Percentiles rank a stretch among this genome's conserved stretches.
Conservation (phyloP, 37 sponge, comb jelly and placozoan genomes). For the Corticium candelabrum region DNA sequence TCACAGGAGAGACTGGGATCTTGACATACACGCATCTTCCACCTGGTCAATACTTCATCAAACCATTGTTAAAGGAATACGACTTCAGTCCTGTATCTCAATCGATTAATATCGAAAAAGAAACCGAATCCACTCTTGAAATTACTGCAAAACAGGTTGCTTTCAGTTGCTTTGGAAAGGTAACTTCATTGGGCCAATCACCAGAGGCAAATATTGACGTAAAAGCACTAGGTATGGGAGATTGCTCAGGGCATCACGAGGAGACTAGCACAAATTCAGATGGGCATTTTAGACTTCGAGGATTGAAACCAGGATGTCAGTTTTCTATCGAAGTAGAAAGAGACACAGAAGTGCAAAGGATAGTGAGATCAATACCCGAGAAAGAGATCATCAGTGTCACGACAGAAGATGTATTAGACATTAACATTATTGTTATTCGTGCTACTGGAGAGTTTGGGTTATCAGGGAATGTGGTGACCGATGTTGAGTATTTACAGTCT, state of each 20-base stretch:
- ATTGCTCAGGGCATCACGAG: slow-evolving; percentile 7
- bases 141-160: slow-evolving; percentile 58
- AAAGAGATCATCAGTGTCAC: not conserved
- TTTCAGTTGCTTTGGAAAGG: slow-evolving; percentile 63
- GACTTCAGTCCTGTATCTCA: slow-evolving; percentile 51
- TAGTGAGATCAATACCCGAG: not conserved
- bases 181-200: slow-evolving; percentile 33
- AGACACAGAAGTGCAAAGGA: not conserved
- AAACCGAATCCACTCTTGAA: slow-evolving; percentile 8
- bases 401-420: slow-evolving; percentile 19
- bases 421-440: slow-evolving; percentile 20
- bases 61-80: slow-evolving; percentile 66
- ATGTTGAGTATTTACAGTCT: slow-evolving; percentile 15
- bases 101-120: slow-evolving; percentile 28
- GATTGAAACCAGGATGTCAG: slow-evolving; percentile 28
- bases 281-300: slow-evolving; percentile 38
- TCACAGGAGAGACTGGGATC: slow-evolving; percentile 33
- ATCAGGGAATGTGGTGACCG: slow-evolving; percentile 36
- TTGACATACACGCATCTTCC: slow-evolving; percentile 35
- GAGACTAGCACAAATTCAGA: slow-evolving; percentile 19
- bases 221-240: slow-evolving; percentile 14
- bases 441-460: slow-evolving; percentile 2
- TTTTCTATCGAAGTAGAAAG: not conserved
- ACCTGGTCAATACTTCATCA: slow-evolving; percentile 61
- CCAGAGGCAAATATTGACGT: slow-evolving; percentile 35